Evolutionary conservation across 2,113 vertebrate species (phyloP).

Genomic region (Melospiza georgiana): DNA sequence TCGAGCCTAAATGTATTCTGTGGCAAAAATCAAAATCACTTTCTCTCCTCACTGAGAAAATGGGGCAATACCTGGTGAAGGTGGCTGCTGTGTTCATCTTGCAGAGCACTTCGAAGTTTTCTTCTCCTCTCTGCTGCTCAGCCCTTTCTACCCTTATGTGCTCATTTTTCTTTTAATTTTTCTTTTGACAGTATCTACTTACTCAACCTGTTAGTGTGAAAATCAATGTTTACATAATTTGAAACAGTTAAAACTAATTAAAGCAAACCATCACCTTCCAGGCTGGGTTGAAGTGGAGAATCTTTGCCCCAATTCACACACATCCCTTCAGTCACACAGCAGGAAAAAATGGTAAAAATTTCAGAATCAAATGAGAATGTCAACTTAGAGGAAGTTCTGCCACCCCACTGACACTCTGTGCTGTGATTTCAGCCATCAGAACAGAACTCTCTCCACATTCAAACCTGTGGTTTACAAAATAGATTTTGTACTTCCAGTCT

Average conservation of each 20-base stretch:
- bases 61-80: not conserved
- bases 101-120: not conserved
- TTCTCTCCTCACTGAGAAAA: not conserved
- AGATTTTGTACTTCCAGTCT: not conserved
- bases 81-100: not conserved
- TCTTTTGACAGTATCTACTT: not conserved
- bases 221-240: constrained; percentile 23
- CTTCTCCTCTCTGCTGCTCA: not conserved
- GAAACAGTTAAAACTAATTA: constrained; percentile 24
- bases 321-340: not conserved
- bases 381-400: not conserved
- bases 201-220: not conserved
- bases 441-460: not conserved
- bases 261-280: not conserved
- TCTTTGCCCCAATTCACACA: not conserved
- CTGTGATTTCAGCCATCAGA: not conserved
- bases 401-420: not conserved
- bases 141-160: not conserved
- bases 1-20: not conserved
- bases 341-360: not conserved
- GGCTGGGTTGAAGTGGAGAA: not conserved
- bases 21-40: not conserved
- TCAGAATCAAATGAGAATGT: not conserved
- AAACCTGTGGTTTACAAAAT: not conserved
- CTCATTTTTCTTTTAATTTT: not conserved